phyloP scores from a whole-genome alignment of 2,113 vertebrate species.

The Ivindomyrus marchei region DNA sequence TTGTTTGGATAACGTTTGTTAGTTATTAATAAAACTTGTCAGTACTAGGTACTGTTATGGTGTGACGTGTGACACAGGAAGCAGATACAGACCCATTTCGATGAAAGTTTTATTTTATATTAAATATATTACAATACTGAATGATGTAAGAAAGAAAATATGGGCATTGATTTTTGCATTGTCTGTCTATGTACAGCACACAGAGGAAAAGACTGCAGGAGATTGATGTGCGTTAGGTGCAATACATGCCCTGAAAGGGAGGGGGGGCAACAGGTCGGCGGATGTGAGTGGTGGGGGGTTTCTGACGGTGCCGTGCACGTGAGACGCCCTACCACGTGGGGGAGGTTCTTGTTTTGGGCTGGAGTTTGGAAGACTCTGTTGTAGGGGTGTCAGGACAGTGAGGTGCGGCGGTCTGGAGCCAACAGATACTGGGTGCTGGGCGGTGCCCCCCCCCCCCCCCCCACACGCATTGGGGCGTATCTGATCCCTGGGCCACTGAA shows the following conservation, averaged over 20 bases:
- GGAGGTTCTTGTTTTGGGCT: background rate
- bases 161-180: constrained; percentile 58
- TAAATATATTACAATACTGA: constrained; percentile 78
- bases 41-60: background rate
- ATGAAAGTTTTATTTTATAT: constrained; percentile 74
- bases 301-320: background rate
- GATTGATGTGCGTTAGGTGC: constrained; percentile 28
- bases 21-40: background rate
- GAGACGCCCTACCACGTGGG: background rate
- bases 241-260: constrained; percentile 18
- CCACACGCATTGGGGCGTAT: background rate
- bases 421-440: no score
- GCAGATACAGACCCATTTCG: constrained; percentile 38
- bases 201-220: constrained; percentile 41
- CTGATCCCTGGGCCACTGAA: background rate
- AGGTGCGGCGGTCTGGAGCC: no score
- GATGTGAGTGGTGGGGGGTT: background rate
- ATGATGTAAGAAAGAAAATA: constrained; percentile 59
- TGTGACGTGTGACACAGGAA: background rate
- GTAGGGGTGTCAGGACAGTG: background rate
- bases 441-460: background rate
- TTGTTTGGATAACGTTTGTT: background rate
- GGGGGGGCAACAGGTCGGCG: background rate
- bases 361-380: constrained; percentile 12
- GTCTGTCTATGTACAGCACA: constrained; percentile 59